phyloP scores from a whole-genome alignment of 2,113 vertebrate species.

The Hydrochoerus hydrochaeris region DNA sequence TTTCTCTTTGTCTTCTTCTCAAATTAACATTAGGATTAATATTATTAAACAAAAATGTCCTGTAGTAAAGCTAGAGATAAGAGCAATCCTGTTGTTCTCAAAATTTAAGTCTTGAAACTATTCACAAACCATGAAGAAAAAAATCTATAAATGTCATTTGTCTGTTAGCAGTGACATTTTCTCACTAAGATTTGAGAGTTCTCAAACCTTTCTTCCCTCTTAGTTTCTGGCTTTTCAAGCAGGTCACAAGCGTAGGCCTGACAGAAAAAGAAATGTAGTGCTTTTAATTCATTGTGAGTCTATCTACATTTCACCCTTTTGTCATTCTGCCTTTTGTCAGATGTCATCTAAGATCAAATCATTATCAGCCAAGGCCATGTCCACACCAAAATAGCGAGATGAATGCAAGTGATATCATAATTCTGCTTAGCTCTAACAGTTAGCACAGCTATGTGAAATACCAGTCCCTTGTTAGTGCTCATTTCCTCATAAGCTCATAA shows the following conservation, averaged over 20 bases:
- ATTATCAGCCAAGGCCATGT: slow-evolving; percentile 2
- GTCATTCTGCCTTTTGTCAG: slow-evolving; percentile 55
- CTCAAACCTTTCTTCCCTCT: slow-evolving; percentile 59
- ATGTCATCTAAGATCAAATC: slow-evolving; percentile 62
- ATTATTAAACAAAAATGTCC: slow-evolving; percentile 46
- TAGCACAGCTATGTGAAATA: background rate
- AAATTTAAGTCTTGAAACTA: slow-evolving; percentile 46
- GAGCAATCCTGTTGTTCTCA: background rate
- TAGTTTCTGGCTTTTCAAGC: background rate
- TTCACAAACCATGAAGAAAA: slow-evolving; percentile 53
- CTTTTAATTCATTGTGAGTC: slow-evolving; percentile 30
- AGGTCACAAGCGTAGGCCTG: slow-evolving; percentile 49
- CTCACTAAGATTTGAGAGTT: slow-evolving; percentile 52
- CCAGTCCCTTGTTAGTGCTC: background rate
- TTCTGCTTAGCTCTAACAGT: background rate
- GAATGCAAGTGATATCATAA: slow-evolving; percentile 24
- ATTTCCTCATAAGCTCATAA: background rate
- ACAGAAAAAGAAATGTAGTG: slow-evolving; percentile 55
- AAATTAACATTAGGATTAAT: slow-evolving; percentile 62
- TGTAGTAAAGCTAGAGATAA: slow-evolving; percentile 16
- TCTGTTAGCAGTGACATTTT: slow-evolving; percentile 62
- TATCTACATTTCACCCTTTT: slow-evolving; percentile 47
- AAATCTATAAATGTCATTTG: slow-evolving; percentile 57
- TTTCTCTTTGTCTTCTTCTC: slow-evolving; percentile 5
- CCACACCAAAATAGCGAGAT: slow-evolving; percentile 15